Percentiles rank a stretch among this genome's conserved stretches.
Conservation (phyloP, 2,797 vertebrate genomes). For the Gastrophryne carolinensis region DNA sequence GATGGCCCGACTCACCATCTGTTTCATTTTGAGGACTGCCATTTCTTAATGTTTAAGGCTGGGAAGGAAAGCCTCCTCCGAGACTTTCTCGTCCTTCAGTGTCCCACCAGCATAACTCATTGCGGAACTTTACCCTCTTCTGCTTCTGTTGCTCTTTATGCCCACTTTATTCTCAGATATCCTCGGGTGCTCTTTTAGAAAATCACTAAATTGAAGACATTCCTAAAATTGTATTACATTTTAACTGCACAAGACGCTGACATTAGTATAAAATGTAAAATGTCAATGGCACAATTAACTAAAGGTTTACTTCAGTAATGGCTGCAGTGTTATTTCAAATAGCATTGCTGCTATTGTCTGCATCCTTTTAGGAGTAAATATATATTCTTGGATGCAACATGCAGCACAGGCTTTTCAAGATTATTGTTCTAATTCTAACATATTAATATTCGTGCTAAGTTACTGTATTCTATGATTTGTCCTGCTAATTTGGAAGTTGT, state of each 20-base stretch:
- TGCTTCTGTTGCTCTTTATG: not conserved
- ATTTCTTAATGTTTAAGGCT: no score
- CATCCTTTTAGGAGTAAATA: not conserved
- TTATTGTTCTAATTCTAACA: not conserved
- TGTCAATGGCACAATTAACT: not conserved
- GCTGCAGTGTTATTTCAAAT: not conserved
- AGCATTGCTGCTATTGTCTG: not conserved
- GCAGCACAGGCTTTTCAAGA: not conserved
- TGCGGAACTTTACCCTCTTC: no score
- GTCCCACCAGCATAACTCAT: no score
- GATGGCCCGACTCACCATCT: no score
- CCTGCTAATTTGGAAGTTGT: not conserved
- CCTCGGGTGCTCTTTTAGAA: not conserved
- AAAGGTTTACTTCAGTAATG: not conserved
- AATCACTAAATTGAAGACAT: not conserved
- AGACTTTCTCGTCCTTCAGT: no score
- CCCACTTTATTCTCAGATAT: not conserved
- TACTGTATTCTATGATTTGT: not conserved
- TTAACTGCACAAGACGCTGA: not conserved
- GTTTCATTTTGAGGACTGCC: no score
- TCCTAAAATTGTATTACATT: not conserved
- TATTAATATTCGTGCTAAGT: not conserved
- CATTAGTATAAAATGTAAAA: not conserved
- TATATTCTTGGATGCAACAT: not conserved
- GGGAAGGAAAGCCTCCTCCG: no score